Evolutionary conservation across 2,113 vertebrate species (phyloP), one percentile per base, ranked within the genome.

Genomic region (Alouatta palliata): DNA sequence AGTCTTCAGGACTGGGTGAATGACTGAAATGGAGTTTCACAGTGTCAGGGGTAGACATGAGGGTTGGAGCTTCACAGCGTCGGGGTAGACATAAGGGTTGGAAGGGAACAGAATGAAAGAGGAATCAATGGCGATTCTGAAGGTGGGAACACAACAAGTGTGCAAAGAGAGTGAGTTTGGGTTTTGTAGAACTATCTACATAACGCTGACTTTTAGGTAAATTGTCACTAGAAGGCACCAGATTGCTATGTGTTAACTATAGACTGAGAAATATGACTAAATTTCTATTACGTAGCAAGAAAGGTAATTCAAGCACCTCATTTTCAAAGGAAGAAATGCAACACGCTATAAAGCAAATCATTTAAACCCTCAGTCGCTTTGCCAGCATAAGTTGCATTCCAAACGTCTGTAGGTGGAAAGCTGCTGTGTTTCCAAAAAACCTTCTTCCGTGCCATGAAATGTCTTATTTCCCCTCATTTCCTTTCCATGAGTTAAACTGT

Each of bases 231-330:
- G 75, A 91, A 87, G 61, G 5, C 17, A 75, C 52, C 75, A 75
- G 87, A 87, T 87, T 85, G 9, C 54, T 94, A 10, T 14, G 45
- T 71, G 84, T 75, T 89, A 91, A 91, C 66, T 83, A 75, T 45
- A 75, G 17, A 27, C 66, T 71, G 40, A 94, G 81, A 90, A 92
- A 27, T 84, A 76, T 87, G 76, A 84, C 30, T 54, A 56, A 61
- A 80, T 77, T 96, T 87, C 84, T 87, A 19, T 40, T 84, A 64
- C 21, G 35, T 90, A 94, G n/a, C 45, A 79, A 76, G 86, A 79
- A 79, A 92, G 19, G 89, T 83, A 79, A 95, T 84, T 92, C 64
- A 54, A n/a, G 25, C 30, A 76, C 3, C 76, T 89, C 58, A 30
- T 68, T 95, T 87, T 90, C 90, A 40, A 75, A 76, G 20, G 76